Evolutionary conservation across 1,140 invertebrate genomes (phyloP).

Genomic region (Cheumatopsyche charites): DNA sequence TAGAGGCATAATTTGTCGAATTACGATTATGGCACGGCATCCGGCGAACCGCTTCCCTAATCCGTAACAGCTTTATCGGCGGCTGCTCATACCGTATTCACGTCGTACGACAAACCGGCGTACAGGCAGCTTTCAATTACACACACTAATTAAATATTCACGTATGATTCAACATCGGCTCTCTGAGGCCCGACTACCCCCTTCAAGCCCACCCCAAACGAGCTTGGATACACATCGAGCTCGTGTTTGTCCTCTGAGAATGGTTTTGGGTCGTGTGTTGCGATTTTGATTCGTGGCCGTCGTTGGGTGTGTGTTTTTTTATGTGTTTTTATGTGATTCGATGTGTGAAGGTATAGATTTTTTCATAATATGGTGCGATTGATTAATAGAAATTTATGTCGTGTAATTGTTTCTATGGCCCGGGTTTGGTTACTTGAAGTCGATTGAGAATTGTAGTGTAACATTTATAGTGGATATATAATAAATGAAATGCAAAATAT

Average conservation of each 20-base stretch:
- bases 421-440: no score
- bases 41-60: conserved; percentile 12
- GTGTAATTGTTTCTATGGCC: no score
- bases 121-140: conserved; percentile 42
- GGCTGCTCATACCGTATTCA: conserved; percentile 34
- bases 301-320: no score
- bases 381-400: no score
- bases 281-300: no score
- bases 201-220: not conserved
- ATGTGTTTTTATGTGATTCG: no score
- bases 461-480: no score
- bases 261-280: no score
- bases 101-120: conserved; percentile 28
- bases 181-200: conserved; percentile 21
- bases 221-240: not conserved
- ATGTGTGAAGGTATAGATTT: no score
- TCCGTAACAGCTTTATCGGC: conserved; percentile 25
- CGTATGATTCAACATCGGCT: conserved; percentile 41
- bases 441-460: no score
- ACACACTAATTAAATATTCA: conserved; percentile 45
- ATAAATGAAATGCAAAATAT: no score
- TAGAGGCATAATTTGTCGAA: not conserved
- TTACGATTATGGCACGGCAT: conserved; percentile 4
- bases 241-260: not conserved
- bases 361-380: no score